Base-by-base conservation (phyloP, 2,888 invertebrate species). In the Lycia hirtaria region DNA sequence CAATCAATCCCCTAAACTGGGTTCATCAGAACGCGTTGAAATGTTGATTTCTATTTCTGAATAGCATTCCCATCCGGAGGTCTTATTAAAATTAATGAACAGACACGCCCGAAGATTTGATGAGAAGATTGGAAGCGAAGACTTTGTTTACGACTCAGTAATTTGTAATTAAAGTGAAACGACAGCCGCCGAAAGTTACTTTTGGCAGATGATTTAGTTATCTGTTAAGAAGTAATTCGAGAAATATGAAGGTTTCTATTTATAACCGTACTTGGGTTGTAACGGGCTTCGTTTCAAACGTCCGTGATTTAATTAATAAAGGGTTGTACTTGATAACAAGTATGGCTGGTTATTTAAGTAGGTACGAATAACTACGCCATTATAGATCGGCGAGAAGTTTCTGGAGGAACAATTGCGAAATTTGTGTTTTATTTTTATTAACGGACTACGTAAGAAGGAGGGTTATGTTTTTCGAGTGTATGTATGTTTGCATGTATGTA, bases 31-130 rank as follows among this genome's bases (percentile, higher is more conserved):
- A 67, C 60, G 72, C 62, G 69, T 69, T 63, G 68, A 69, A 64
- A 60, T 68, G 63, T 47, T 26, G 38, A 14, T 49, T 24, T 50
- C 47, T 26, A 40, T 51, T 56, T 51, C 40, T 56, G 26, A 47
- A 45, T 33, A 45, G 33, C 26, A 41, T 43, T 35, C 51, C 14
- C 38, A 30, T 35, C 41, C 14, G 35, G 26, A 56, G 54, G 67
- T 64, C 66, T 73, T 71, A 75, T 72, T 69, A 67, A 72, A 72
- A 75, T 73, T 73, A 75, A 76, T 72, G 69, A 70, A 67, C 62
- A 56, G 51, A 58, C 56, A 56, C 55, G 57, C 48, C 59, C 59
- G 60, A 61, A 64, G 68, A 64, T 72, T 69, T 68, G 67, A 67
- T 56, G 68, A 64, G 63, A 59, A 52, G 63, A 63, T 63, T 66